A percentile compares a stretch with the other conserved stretches of the same genome.
These are phyloP conservation scores for Criorhina ranunculi DNA, from an alignment of 2,888 invertebrate species.

Conservation along the genomic window DNA sequence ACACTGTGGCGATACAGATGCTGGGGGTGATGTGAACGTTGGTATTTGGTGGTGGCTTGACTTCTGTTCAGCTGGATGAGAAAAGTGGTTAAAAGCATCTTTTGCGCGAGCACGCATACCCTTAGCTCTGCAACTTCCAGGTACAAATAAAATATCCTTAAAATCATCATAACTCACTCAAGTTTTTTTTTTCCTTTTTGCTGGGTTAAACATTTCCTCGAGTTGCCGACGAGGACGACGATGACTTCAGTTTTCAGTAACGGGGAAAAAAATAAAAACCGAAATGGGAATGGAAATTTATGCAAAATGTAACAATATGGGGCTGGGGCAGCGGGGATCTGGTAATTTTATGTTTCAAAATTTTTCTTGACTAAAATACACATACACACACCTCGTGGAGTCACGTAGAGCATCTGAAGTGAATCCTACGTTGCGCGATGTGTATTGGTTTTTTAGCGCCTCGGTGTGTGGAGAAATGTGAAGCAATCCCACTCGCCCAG, in stretches of 20 bases:
- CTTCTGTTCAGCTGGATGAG: slow-evolving; percentile 46
- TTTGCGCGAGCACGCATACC: slow-evolving; percentile 49
- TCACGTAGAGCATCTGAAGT: slow-evolving; percentile 23
- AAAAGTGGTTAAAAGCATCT: slow-evolving; percentile 67
- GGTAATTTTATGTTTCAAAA: slow-evolving; percentile 63
- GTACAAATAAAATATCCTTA: slow-evolving; percentile 72
- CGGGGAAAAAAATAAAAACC: slow-evolving; percentile 8
- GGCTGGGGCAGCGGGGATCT: slow-evolving; percentile 3
- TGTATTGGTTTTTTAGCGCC: slow-evolving; percentile 44
- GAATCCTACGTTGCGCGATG: slow-evolving; percentile 13
- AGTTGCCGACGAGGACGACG: slow-evolving; percentile 24
- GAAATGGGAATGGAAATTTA: slow-evolving; percentile 63
- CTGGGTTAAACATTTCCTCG: slow-evolving; percentile 2
- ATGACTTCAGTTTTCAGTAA: slow-evolving; percentile 28
- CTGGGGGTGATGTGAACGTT: not conserved
- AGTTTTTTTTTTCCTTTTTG: slow-evolving; percentile 16
- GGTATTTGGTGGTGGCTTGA: slow-evolving; percentile 20
- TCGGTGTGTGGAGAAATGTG: slow-evolving; percentile 45
- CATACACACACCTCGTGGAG: not conserved
- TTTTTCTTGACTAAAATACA: slow-evolving; percentile 33
- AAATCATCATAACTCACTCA: slow-evolving; percentile 71
- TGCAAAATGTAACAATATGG: slow-evolving; percentile 63
- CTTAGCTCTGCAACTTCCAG: slow-evolving; percentile 23
- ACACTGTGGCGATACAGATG: slow-evolving; percentile 1
- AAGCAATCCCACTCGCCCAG: slow-evolving; percentile 38